Percentiles rank a stretch among this genome's conserved stretches.
Evolutionary conservation across 2,113 vertebrate species (phyloP).

Genomic region (Typhlomys cinereus): DNA sequence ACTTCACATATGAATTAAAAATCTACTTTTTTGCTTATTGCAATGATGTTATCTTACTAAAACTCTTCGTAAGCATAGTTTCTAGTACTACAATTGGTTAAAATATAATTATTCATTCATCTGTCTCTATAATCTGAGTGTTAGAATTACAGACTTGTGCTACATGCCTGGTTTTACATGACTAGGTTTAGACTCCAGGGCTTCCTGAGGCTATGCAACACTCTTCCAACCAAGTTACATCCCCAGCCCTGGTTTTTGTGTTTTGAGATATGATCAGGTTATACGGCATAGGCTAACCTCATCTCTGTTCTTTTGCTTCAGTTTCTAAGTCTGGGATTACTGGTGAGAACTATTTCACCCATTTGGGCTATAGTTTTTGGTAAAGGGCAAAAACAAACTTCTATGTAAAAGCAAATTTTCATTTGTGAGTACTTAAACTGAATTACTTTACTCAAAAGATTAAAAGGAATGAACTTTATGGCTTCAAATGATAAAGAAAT

Average conservation of each 20-base stretch:
- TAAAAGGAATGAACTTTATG: neutral
- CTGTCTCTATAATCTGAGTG: neutral
- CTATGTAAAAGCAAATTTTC: neutral
- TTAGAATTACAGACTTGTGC: too few relatives aligned
- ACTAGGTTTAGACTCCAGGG: too few relatives aligned
- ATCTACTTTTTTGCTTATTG: neutral
- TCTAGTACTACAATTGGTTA: neutral
- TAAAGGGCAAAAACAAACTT: neutral
- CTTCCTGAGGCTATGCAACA: too few relatives aligned
- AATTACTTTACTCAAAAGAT: neutral
- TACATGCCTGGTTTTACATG: too few relatives aligned
- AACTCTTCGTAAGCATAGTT: neutral
- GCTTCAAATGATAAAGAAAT: constrained; percentile 10
- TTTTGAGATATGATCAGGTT: neutral
- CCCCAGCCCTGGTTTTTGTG: neutral
- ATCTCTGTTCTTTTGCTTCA: neutral
- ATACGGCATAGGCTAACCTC: too few relatives aligned
- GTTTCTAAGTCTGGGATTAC: too few relatives aligned
- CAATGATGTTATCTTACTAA: constrained; percentile 27
- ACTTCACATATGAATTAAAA: neutral
- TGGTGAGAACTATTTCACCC: neutral
- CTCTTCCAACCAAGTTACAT: neutral
- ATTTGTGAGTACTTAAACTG: neutral
- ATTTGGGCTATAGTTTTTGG: neutral
- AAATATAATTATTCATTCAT: neutral